Conservation (phyloP, 1,140 invertebrate species). For the Rhopalosiphum padi region DNA sequence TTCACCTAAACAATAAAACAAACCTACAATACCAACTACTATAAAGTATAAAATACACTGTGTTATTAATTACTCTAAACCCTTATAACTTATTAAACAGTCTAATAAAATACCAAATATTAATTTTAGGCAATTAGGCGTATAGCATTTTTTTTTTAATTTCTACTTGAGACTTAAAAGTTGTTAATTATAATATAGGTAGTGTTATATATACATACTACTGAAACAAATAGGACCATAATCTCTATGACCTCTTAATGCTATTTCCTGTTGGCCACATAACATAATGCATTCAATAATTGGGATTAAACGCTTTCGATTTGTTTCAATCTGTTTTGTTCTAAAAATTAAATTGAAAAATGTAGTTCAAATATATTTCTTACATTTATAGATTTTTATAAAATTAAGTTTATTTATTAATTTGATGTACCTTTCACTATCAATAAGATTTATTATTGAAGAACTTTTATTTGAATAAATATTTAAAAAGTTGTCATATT, state of each 20-base stretch:
- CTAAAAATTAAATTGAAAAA: background rate
- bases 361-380: constrained; percentile 6
- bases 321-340: constrained; percentile 55
- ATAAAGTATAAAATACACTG: no score
- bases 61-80: no score
- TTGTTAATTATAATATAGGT: no score
- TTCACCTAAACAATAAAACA: background rate
- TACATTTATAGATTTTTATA: background rate
- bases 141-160: background rate
- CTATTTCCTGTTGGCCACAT: no score
- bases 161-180: no score
- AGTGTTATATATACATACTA: constrained; percentile 16
- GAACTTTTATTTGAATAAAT: constrained; percentile 26
- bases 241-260: constrained; percentile 13
- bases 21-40: no score
- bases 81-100: no score
- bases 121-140: background rate
- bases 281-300: no score
- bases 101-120: background rate
- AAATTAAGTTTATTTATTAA: background rate
- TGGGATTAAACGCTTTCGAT: constrained; percentile 41
- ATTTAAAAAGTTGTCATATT: constrained; percentile 12
- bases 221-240: constrained; percentile 4
- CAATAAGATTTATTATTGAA: background rate
- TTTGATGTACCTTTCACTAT: background rate